Base-by-base conservation (phyloP, 2,888 invertebrate species). In the Ceraclea dissimilis region DNA sequence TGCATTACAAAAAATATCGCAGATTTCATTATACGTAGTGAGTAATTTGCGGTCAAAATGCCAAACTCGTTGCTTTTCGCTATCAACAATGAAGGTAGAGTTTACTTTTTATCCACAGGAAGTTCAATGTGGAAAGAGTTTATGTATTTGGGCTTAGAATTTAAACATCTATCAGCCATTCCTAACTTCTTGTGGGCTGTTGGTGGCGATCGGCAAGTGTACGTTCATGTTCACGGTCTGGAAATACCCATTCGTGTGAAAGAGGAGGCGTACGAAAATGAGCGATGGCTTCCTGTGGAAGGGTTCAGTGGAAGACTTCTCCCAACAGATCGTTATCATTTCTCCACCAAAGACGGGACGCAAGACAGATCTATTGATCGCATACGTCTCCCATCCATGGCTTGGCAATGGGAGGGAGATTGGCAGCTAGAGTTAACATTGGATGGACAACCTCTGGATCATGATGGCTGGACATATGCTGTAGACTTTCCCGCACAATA, bases 401-500 rank as follows among this genome's bases (percentile, higher is more conserved):
- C 93, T 16, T 96, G 95, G 95, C 89, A 92, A 67, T 96, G 95
- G 95, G 95, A 96, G 75, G 90, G 90, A 2, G 92, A 93, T 63
- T 95, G 95, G 94, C 86, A 88, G 65, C 76, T 92, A 55, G 92
- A 93, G 68, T 79, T 90, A 18, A 87, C 88, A 2, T 75, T 90
- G 64, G 88, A 91, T 69, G 93, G 93, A 17, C 89, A 93, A 66
- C 88, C 91, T 2, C 74, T 94, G 59, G 90, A 90, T 66, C 88
- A 91, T 69, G 90, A 93, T 76, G 93, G 93, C 16, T 95, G 94
- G 94, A 90, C 88, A 54, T 95, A 94, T 74, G 93, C 94, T 33
- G 79, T 93, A 33, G 93, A 95, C 71, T 95, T 95, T 72, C 92
- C 92, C 53, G 85, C 89, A 11, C 85, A 85, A 44, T 94, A 86